A percentile compares a stretch with the other conserved stretches of the same genome.
Conservation (phyloP, 2,888 invertebrate species). For the Stramonita haemastoma region DNA sequence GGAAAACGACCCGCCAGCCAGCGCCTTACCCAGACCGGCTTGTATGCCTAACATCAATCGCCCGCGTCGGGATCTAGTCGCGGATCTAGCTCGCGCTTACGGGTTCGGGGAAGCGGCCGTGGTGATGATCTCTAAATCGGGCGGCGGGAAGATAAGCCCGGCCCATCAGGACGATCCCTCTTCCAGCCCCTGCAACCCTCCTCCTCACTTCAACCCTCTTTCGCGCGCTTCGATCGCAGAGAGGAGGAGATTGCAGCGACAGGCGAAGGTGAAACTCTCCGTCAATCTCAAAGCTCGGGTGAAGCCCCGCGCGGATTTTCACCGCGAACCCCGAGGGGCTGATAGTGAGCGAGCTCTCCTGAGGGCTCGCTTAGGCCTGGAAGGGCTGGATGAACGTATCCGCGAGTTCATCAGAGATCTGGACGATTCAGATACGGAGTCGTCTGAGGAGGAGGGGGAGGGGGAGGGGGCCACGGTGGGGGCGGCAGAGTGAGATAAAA, state of each 20-base stretch:
- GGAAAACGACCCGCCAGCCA: neutral
- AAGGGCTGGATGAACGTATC: slow-evolving; percentile 33
- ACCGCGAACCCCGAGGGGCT: neutral
- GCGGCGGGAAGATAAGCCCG: neutral
- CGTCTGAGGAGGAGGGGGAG: neutral
- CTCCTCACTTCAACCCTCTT: neutral
- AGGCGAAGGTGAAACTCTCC: neutral
- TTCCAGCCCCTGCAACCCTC: neutral
- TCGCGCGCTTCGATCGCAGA: neutral
- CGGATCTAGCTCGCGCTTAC: slow-evolving; percentile 22
- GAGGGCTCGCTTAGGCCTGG: neutral
- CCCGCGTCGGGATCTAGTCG: slow-evolving; percentile 4
- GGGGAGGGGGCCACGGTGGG: too few relatives aligned
- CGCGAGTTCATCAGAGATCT: slow-evolving; percentile 39
- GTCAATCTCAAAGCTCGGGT: neutral
- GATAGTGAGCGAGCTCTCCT: slow-evolving; percentile 14
- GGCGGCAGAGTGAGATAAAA: too few relatives aligned
- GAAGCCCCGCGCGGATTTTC: neutral
- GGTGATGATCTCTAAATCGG: neutral
- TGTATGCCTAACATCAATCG: slow-evolving; percentile 24
- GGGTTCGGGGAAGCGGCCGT: slow-evolving; percentile 30
- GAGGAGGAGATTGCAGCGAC: neutral
- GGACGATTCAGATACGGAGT: neutral
- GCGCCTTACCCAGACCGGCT: neutral
- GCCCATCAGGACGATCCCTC: neutral